These are phyloP conservation scores for Babylonia areolata DNA, from an alignment of 1,140 invertebrate genomes.

Conservation along the genomic window DNA sequence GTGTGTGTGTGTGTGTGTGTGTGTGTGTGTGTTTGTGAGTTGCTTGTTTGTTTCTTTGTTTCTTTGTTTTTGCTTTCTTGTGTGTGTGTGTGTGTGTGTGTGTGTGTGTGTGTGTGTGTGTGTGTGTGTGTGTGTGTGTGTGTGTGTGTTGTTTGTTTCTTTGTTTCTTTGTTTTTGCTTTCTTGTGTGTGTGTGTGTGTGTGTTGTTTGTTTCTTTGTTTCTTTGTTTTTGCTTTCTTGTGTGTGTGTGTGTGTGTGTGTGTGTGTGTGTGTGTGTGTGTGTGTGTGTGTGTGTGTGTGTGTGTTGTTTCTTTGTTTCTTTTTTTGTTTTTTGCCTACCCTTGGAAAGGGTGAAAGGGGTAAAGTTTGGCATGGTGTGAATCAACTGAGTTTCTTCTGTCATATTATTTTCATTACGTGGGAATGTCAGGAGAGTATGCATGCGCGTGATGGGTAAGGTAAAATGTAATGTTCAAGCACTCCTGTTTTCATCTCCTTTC, in stretches of 20 bases:
- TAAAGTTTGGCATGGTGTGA: no score
- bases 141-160: no score
- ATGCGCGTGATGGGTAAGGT: neutral
- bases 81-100: neutral
- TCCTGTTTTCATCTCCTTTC: neutral
- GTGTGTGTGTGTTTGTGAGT: neutral
- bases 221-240: neutral
- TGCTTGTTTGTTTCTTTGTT: neutral
- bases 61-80: neutral
- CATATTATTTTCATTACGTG: no score
- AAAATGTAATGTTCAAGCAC: no score
- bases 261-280: constrained; percentile 11
- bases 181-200: neutral
- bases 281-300: constrained; percentile 3
- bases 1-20: constrained; percentile 2
- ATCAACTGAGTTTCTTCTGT: no score
- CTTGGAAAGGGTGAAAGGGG: no score
- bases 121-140: neutral
- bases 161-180: neutral
- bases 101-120: neutral
- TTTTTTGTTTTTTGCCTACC: no score
- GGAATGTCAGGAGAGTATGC: neutral
- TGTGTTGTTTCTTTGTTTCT: neutral
- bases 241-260: constrained; percentile 11
- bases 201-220: no score